phyloP scores from a whole-genome alignment of 2,888 invertebrate species.

The Megaustenia siamemsis region DNA sequence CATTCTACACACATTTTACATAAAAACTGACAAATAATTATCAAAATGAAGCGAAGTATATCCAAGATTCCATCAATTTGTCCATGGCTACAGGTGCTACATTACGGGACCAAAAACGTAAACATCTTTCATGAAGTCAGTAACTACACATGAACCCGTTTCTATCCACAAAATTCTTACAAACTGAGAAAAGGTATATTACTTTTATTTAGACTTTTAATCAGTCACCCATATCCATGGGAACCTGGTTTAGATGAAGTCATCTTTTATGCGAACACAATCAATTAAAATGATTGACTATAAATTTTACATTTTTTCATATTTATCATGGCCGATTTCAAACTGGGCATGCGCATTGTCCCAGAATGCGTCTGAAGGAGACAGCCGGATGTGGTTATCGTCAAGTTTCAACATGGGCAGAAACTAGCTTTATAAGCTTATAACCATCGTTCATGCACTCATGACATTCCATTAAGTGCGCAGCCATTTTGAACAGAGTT shows the following conservation, averaged over 20 bases:
- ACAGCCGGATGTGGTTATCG: slow-evolving; percentile 45
- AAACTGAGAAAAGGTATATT: background rate
- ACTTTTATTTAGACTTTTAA: background rate
- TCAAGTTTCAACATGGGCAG: too few relatives aligned
- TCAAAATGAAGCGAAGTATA: background rate
- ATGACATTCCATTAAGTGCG: too few relatives aligned
- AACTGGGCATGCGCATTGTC: slow-evolving; percentile 61
- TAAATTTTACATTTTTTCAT: slow-evolving; percentile 54
- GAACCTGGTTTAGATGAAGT: background rate
- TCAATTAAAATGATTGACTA: slow-evolving; percentile 38
- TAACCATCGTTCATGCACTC: too few relatives aligned
- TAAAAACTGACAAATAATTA: background rate
- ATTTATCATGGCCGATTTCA: slow-evolving; percentile 61
- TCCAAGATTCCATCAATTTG: background rate
- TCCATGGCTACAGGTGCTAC: slow-evolving; percentile 30
- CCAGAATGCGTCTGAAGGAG: slow-evolving; percentile 56
- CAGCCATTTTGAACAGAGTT: too few relatives aligned
- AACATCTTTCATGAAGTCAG: background rate
- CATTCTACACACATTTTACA: background rate
- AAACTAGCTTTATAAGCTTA: too few relatives aligned
- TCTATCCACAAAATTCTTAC: background rate
- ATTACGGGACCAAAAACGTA: slow-evolving; percentile 12
- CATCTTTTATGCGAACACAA: slow-evolving; percentile 7
- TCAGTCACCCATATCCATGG: slow-evolving; percentile 6
- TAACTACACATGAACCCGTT: background rate